Percentiles rank a stretch among this genome's conserved stretches.
phyloP scores from a whole-genome alignment of 35 echinoderm and acorn worm species.

The Stichopus chloronotus region DNA sequence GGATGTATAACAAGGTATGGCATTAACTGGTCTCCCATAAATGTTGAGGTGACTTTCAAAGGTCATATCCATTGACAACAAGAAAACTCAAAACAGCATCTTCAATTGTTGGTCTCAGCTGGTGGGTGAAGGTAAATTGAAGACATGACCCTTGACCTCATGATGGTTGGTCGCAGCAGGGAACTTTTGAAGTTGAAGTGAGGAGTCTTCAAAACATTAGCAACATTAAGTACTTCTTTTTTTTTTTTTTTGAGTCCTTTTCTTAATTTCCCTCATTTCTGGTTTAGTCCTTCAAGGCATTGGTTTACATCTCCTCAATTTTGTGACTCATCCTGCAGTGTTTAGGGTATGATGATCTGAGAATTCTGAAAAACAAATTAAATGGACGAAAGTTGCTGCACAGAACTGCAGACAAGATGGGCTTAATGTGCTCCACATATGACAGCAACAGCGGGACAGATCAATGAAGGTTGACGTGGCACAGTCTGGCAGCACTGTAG shows the following conservation, averaged over 20 bases:
- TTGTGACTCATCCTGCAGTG: background rate
- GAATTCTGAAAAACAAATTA: slow-evolving; percentile 20
- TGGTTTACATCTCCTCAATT: background rate
- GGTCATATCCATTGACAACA: slow-evolving; percentile 50
- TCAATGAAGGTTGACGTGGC: too few relatives aligned
- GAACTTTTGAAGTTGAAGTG: background rate
- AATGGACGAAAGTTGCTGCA: background rate
- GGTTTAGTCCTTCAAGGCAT: too few relatives aligned
- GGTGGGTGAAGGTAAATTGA: slow-evolving; percentile 19
- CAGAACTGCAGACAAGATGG: background rate
- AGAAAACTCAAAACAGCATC: slow-evolving; percentile 54
- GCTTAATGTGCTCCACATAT: background rate
- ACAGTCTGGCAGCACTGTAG: too few relatives aligned
- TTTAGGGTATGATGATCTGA: background rate
- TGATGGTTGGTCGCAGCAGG: background rate
- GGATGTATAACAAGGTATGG: slow-evolving; percentile 26
- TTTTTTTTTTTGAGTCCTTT: background rate
- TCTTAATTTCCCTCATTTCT: background rate
- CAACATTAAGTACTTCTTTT: slow-evolving; percentile 11
- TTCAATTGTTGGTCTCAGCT: slow-evolving; percentile 43
- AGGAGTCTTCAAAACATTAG: background rate
- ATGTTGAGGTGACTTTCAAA: slow-evolving; percentile 43
- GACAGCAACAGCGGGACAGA: background rate
- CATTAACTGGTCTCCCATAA: slow-evolving; percentile 28
- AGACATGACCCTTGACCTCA: slow-evolving; percentile 13